These are phyloP conservation scores for Miltochrista miniata DNA, from an alignment of 2,888 invertebrate genomes.

Conservation along the genomic window DNA sequence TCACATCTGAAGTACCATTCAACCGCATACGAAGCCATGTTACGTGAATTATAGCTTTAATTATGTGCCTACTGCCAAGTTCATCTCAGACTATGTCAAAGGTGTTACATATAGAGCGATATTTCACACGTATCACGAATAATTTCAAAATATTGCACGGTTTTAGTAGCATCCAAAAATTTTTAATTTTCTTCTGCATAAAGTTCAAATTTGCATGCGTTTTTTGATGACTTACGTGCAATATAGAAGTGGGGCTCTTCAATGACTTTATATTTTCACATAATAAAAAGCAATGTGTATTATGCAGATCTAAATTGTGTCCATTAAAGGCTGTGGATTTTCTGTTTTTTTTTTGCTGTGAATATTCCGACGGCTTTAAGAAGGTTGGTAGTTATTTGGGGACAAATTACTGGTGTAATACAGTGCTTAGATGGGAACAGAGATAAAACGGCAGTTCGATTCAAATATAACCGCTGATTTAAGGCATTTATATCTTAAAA, in stretches of 20 bases:
- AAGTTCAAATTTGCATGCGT: slow-evolving; percentile 19
- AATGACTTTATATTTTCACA: slow-evolving; percentile 39
- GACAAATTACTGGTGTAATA: slow-evolving; percentile 23
- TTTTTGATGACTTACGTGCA: slow-evolving; percentile 33
- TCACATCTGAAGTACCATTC: slow-evolving; percentile 41
- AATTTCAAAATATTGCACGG: slow-evolving; percentile 27
- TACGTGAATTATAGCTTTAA: slow-evolving; percentile 59
- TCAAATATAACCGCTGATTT: not conserved
- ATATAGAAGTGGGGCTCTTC: slow-evolving; percentile 30
- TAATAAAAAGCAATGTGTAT: slow-evolving; percentile 49
- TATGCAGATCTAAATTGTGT: slow-evolving; percentile 39
- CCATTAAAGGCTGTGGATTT: slow-evolving; percentile 42
- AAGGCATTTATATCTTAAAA: not conserved
- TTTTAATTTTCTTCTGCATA: slow-evolving; percentile 12
- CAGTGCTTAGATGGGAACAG: slow-evolving; percentile 22
- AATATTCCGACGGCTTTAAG: slow-evolving; percentile 22
- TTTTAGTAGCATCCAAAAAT: slow-evolving; percentile 25
- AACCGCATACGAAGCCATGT: slow-evolving; percentile 33
- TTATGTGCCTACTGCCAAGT: slow-evolving; percentile 47
- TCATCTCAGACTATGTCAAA: slow-evolving; percentile 65
- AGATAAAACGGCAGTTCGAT: slow-evolving; percentile 15
- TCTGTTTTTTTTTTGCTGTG: slow-evolving; percentile 14
- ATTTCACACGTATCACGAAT: slow-evolving; percentile 54
- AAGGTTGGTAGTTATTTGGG: slow-evolving; percentile 21
- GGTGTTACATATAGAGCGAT: slow-evolving; percentile 49